These are phyloP conservation scores for Bufotes viridis DNA, from an alignment of 2,797 vertebrate species.

Conservation along the genomic window DNA sequence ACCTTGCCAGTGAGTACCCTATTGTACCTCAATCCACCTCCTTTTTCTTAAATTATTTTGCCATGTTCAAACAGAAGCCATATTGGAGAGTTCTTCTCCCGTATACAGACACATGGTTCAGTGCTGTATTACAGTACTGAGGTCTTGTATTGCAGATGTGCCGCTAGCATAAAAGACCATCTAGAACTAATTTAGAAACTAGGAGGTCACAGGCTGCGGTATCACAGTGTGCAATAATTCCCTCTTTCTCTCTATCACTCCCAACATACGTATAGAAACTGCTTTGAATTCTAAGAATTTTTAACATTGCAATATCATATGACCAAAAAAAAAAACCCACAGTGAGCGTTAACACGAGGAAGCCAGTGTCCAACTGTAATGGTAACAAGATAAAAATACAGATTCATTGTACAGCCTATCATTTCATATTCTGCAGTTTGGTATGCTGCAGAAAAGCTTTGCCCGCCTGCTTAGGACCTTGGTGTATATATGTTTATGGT, in stretches of 20 bases:
- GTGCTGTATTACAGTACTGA: not conserved
- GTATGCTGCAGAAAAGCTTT: not conserved
- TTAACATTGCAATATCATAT: not conserved
- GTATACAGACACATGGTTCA: not conserved
- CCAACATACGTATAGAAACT: not conserved
- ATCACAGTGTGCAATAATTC: not conserved
- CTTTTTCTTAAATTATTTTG: not conserved
- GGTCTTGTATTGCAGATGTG: not conserved
- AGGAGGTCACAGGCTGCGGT: too few relatives aligned
- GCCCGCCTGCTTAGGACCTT: not conserved
- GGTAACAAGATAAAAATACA: not conserved
- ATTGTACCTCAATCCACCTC: not conserved
- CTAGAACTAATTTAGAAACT: too few relatives aligned
- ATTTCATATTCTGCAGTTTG: not conserved
- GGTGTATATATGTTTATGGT: not conserved
- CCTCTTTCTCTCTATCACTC: not conserved
- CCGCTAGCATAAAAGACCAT: too few relatives aligned
- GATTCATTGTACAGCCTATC: too few relatives aligned
- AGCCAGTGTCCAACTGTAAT: not conserved
- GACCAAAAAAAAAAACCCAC: not conserved
- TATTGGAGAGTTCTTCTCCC: not conserved
- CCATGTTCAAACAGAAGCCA: not conserved
- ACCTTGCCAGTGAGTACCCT: too few relatives aligned
- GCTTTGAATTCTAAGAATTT: not conserved
- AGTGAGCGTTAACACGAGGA: not conserved